These are phyloP conservation scores for Danaus chrysippus DNA, from an alignment of 2,888 invertebrate genomes.

Conservation along the genomic window DNA sequence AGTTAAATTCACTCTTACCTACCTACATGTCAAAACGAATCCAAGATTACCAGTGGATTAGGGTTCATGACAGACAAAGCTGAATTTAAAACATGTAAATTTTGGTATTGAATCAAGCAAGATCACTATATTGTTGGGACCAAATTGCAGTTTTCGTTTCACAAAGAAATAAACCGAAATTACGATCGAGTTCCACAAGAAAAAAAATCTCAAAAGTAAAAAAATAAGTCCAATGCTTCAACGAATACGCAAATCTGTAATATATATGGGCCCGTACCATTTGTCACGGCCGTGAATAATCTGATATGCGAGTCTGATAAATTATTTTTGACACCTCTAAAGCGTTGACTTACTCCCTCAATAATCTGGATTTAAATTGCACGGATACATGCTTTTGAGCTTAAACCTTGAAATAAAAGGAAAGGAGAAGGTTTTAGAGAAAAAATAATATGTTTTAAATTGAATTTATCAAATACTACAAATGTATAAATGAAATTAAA, in stretches of 20 bases:
- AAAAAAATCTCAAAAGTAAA: neutral
- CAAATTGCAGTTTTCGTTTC: neutral
- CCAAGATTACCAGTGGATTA: neutral
- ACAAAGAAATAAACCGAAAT: constrained; percentile 8
- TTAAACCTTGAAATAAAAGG: no score
- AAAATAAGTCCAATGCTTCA: neutral
- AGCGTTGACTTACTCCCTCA: constrained; percentile 19
- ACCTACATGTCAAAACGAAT: neutral
- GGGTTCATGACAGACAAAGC: neutral
- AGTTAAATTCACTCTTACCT: neutral
- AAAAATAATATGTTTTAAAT: no score
- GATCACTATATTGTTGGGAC: constrained; percentile 3
- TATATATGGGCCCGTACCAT: constrained; percentile 18
- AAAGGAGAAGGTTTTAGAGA: no score
- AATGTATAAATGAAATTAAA: no score
- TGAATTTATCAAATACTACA: no score
- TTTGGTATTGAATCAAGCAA: constrained; percentile 1
- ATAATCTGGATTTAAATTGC: constrained; percentile 22
- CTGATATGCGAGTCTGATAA: constrained; percentile 16
- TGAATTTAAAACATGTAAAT: constrained; percentile 3
- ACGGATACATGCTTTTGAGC: neutral
- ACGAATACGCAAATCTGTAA: constrained; percentile 19
- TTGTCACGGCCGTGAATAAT: constrained; percentile 27
- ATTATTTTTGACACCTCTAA: constrained; percentile 22
- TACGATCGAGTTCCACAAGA: neutral